A percentile compares a stretch with the other conserved stretches of the same genome.
Conservation (phyloP, 2,888 invertebrate genomes). For the Rhamphomyia laevipes region DNA sequence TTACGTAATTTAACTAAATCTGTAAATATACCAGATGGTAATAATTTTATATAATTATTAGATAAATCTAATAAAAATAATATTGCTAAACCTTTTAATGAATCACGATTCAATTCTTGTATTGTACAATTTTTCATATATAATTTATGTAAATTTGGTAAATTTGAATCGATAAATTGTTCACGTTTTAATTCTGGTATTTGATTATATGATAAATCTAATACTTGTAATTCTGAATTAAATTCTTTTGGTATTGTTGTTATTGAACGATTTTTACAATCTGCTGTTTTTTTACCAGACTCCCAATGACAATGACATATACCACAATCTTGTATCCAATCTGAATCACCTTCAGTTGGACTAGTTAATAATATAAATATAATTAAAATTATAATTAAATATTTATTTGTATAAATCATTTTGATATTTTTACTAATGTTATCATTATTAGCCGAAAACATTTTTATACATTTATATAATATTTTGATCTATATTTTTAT, state of each 20-base stretch:
- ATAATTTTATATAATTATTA: constrained; percentile 51
- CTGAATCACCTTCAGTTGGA: constrained; percentile 19
- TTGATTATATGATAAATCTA: constrained; percentile 61
- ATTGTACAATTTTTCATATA: constrained; percentile 63
- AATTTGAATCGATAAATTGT: constrained; percentile 55
- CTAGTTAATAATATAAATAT: too few relatives aligned
- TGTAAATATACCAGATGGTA: constrained; percentile 58
- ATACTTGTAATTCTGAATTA: constrained; percentile 56
- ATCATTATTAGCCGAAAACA: too few relatives aligned
- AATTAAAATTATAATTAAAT: too few relatives aligned
- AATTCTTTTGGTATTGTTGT: constrained; percentile 58
- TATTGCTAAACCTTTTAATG: constrained; percentile 62
- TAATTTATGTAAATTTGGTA: constrained; percentile 73
- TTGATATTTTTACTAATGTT: too few relatives aligned
- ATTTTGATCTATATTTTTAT: too few relatives aligned
- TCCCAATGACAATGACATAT: constrained; percentile 75
- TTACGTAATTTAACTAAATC: constrained; percentile 60
- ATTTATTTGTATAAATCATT: too few relatives aligned
- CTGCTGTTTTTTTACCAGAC: constrained; percentile 71
- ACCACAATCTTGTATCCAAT: constrained; percentile 34
- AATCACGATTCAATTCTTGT: constrained; percentile 56
- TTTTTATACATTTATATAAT: too few relatives aligned
- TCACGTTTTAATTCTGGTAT: constrained; percentile 52
- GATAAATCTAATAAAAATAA: constrained; percentile 76
- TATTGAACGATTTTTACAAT: constrained; percentile 58